Percentiles rank a stretch among this genome's conserved stretches.
phyloP scores from a whole-genome alignment of 2,113 vertebrate species.

The Athene noctua region DNA sequence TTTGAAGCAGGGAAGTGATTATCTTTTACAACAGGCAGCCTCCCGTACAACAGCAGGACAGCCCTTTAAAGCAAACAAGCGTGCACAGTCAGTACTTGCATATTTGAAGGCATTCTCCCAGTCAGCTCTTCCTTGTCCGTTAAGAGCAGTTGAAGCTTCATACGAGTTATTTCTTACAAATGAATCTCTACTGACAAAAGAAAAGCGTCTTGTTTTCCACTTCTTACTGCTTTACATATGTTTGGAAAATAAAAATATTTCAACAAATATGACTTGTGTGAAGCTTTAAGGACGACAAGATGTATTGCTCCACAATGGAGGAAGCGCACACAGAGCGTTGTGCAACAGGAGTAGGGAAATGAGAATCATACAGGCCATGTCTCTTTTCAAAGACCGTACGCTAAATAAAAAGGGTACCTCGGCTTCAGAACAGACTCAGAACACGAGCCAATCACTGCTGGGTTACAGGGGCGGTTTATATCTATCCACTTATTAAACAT shows the following conservation, averaged over 20 bases:
- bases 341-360: neutral
- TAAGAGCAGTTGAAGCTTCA: neutral
- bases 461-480: neutral
- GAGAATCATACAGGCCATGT: neutral
- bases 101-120: neutral
- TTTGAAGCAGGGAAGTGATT: slow-evolving; percentile 5
- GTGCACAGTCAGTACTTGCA: rapidly evolving
- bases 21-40: neutral
- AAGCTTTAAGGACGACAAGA: neutral
- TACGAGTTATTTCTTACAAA: neutral
- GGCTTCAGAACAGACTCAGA: neutral
- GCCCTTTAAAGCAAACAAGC: neutral
- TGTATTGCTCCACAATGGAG: neutral
- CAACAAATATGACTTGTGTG: neutral
- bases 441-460: neutral
- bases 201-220: neutral
- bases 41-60: neutral
- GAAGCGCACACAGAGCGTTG: neutral
- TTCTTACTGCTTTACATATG: neutral
- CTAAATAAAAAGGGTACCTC: neutral
- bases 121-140: neutral
- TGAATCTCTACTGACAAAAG: neutral
- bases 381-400: neutral
- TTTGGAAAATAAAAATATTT: neutral
- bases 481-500: neutral